Conservation (phyloP, 2,113 vertebrate genomes). For the Felis chaus region DNA sequence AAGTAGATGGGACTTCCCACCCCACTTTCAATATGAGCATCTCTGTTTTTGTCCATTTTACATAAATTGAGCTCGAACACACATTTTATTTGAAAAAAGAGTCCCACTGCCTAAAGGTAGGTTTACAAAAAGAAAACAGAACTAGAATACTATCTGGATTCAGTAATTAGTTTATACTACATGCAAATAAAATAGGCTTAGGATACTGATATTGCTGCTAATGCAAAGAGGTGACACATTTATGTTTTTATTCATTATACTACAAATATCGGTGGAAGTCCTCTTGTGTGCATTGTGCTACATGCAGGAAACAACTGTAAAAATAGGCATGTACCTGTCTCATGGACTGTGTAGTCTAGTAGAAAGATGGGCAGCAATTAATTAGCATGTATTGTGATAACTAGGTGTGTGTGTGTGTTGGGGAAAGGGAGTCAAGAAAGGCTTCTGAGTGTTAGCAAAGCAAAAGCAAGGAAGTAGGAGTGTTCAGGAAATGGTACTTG, state of each 20-base stretch:
- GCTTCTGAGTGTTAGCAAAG: not conserved
- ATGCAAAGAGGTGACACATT: not conserved
- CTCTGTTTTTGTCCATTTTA: constrained; percentile 30
- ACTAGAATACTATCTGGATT: not conserved
- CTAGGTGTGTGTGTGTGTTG: not conserved
- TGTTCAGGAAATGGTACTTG: not conserved
- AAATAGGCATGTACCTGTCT: not conserved
- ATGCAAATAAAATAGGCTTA: constrained; percentile 24
- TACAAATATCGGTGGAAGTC: not conserved
- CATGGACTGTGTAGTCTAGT: not conserved
- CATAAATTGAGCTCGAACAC: constrained; percentile 18
- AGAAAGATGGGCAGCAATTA: not conserved
- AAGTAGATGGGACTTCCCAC: not conserved
- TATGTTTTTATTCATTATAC: constrained; percentile 3
- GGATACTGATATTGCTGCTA: not conserved
- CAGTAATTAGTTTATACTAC: not conserved
- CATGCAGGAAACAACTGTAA: not conserved
- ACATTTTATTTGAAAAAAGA: constrained; percentile 31
- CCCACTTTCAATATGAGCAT: not conserved
- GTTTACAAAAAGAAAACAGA: not conserved
- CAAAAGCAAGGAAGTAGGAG: not conserved
- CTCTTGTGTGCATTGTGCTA: not conserved
- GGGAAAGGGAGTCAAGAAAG: not conserved
- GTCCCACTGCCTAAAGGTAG: not conserved
- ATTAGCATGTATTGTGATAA: not conserved